phyloP scores from a whole-genome alignment of 2,797 vertebrate species.

The Pogoniulus pusillus region DNA sequence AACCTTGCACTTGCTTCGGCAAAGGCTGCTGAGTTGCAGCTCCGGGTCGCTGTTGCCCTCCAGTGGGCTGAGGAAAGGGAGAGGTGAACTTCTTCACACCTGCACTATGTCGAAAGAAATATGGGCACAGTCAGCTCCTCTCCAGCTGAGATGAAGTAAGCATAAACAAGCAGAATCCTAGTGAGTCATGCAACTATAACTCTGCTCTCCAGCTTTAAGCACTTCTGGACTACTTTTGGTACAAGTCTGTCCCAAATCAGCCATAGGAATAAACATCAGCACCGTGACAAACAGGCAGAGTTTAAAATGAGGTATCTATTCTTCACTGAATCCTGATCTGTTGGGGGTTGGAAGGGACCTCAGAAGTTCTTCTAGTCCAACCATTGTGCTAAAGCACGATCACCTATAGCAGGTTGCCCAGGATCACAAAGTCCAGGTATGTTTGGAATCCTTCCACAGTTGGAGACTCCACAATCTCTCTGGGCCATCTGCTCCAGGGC shows the following conservation, averaged over 20 bases:
- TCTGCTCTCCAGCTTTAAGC: background rate
- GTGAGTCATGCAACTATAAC: background rate
- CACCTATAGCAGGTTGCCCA: too few relatives aligned
- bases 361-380: too few relatives aligned
- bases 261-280: background rate
- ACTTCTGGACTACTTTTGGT: background rate
- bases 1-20: slow-evolving; percentile 27
- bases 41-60: slow-evolving; percentile 78
- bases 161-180: background rate
- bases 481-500: too few relatives aligned
- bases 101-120: background rate
- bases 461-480: too few relatives aligned
- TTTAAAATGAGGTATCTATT: background rate
- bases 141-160: background rate
- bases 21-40: slow-evolving; percentile 26
- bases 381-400: too few relatives aligned
- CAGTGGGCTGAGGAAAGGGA: slow-evolving; percentile 61
- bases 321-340: too few relatives aligned
- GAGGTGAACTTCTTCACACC: background rate
- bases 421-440: too few relatives aligned
- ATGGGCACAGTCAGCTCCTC: background rate
- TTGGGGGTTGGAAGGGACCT: too few relatives aligned
- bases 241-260: background rate
- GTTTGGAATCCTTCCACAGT: too few relatives aligned
- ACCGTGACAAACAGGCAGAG: background rate